Base-by-base conservation (phyloP, 2,113 vertebrate genomes). In the Phainopepla nitens region DNA sequence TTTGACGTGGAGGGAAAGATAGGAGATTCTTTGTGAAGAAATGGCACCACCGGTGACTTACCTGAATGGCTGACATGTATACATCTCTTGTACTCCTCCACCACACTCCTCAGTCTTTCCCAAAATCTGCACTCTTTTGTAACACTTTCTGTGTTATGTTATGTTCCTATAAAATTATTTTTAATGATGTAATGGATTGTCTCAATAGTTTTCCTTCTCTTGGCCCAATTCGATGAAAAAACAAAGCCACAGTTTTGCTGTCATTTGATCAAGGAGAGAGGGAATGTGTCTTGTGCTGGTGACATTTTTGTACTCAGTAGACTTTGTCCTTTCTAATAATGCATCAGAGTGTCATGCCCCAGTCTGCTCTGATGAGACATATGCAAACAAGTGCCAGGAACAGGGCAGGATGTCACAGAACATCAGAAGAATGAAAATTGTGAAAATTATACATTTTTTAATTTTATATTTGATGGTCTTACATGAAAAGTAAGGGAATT, bases 261-360 rank as follows among this genome's bases (percentile, higher is more conserved):
- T 53, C 27, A 57, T 88, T 92, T 85, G 17, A 70, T 83, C 47
- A 81, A 19, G 54, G 61, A 36, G 39, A 44, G 44, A 39, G 42
- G 18, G 29, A 23, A 80, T 41, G 14, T 61, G 29, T 66, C 80
- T 61, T 69, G 72, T 77, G 56, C 65, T 79, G 57, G 44, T 91
- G 93, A 82, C 70, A 45, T 49, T 89, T 93, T 75, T 89, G 81
- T 85, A 29, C 61, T 89, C 53, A 1, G 41, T 14, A 79, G 81
- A 60, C 31, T 89, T 81, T 69, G 84, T 91, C 89, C 84, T 89
- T 87, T 87, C 54, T 71, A 79, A 29, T 65, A 70, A 61, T 82
- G 65, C 62, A 69, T 33, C 70, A 65, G n/a, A 61, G n/a, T 81
- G 69, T 87, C 72, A 36, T 57, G 83, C 35, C 86, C 73, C 20